Evolutionary conservation across 2,113 vertebrate species (phyloP).

Genomic region (Hipposideros armiger): DNA sequence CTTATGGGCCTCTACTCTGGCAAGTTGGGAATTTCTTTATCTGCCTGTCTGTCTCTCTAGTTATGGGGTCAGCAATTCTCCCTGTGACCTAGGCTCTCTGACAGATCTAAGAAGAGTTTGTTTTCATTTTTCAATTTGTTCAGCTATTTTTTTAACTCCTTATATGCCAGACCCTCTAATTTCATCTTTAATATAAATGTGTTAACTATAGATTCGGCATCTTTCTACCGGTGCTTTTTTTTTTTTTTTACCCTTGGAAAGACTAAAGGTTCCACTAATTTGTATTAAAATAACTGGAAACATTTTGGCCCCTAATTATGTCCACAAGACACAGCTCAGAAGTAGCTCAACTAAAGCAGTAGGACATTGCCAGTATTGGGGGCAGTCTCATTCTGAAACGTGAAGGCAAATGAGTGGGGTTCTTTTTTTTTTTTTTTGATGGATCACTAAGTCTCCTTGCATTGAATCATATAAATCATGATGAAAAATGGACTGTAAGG

Average conservation of each 20-base stretch:
- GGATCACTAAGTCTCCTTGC: slow-evolving; percentile 68
- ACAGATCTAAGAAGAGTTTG: not conserved
- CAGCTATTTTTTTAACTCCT: not conserved
- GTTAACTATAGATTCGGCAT: not conserved
- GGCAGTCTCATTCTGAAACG: not conserved
- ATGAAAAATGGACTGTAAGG: slow-evolving; percentile 81
- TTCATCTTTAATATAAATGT: slow-evolving; percentile 15
- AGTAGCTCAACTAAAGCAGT: not conserved
- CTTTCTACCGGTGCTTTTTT: not conserved
- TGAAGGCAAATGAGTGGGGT: slow-evolving; percentile 33
- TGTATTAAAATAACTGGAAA: not conserved
- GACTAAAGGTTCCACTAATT: not conserved
- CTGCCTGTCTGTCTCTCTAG: not conserved
- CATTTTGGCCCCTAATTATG: not conserved
- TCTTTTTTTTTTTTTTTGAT: slow-evolving; percentile 63
- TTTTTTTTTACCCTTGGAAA: not conserved
- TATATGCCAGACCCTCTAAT: not conserved
- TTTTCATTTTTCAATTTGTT: not conserved
- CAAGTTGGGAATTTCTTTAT: not conserved
- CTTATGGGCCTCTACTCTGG: not conserved
- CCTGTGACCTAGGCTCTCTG: not conserved
- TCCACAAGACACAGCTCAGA: not conserved
- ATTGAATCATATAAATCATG: slow-evolving; percentile 83
- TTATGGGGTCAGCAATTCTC: not conserved
- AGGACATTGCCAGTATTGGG: not conserved